phyloP scores from a whole-genome alignment of 2,113 vertebrate species.

The Psettodes erumei region DNA sequence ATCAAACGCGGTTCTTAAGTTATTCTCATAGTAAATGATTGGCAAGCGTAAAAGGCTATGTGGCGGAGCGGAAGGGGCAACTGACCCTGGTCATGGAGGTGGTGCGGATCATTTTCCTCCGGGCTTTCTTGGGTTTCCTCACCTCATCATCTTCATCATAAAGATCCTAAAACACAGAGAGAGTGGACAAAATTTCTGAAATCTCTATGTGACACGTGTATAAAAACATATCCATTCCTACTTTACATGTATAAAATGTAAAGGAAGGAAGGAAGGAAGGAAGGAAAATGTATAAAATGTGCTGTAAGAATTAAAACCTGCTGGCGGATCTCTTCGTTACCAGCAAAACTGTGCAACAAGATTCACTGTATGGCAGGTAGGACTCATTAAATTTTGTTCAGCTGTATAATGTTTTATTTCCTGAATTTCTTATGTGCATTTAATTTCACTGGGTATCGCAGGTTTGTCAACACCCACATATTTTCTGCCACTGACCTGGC shows the following conservation, averaged over 20 bases:
- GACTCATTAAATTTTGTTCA: background rate
- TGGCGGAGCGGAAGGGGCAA: background rate
- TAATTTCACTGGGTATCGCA: background rate
- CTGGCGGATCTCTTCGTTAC: background rate
- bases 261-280: too few relatives aligned
- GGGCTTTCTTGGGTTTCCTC: conserved; percentile 84
- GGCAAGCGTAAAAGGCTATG: conserved; percentile 17
- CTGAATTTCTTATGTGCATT: background rate
- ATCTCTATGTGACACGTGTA: background rate
- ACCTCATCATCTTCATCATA: conserved; percentile 87
- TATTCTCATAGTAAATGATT: conserved; percentile 65
- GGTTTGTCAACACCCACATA: background rate
- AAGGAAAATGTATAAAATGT: too few relatives aligned
- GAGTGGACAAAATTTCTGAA: background rate
- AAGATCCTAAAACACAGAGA: conserved; percentile 77
- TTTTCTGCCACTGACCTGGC: conserved; percentile 73
- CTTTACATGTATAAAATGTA: background rate
- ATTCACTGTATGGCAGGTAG: background rate
- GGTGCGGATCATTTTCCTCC: conserved; percentile 84
- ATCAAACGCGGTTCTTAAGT: conserved; percentile 44
- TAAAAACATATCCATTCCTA: too few relatives aligned
- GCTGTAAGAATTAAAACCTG: too few relatives aligned
- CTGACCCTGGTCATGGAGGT: conserved; percentile 86
- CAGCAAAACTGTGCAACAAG: background rate
- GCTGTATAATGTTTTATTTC: background rate